phyloP scores from a whole-genome alignment of 2,888 invertebrate genomes.

The Terebella lapidaria region DNA sequence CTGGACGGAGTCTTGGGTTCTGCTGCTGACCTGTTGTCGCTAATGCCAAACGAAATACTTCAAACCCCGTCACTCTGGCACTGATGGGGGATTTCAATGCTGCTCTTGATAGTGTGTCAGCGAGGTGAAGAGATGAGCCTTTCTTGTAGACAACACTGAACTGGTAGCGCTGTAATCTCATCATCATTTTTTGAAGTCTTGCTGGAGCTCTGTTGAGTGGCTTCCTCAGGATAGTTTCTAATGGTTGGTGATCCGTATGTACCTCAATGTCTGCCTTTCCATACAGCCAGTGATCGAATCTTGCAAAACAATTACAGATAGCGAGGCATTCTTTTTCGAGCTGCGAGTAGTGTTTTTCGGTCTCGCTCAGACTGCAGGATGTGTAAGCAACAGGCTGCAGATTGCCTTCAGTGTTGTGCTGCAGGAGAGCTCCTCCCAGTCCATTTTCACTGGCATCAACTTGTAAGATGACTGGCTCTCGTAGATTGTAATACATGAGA shows the following conservation, averaged over 20 bases:
- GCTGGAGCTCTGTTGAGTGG: constrained; percentile 1
- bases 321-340: constrained; percentile 8
- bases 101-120: constrained; percentile 7
- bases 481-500: constrained; percentile 6
- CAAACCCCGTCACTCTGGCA: neutral
- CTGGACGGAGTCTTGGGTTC: neutral
- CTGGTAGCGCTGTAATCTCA: constrained; percentile 7
- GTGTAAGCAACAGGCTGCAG: neutral
- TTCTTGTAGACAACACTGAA: constrained; percentile 7
- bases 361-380: neutral
- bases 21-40: neutral
- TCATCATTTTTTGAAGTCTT: constrained; percentile 9
- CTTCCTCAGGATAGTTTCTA: constrained; percentile 5
- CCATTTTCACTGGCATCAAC: constrained; percentile 8
- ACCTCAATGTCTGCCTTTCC: constrained; percentile 2
- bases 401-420: neutral
- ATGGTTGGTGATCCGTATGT: constrained; percentile 10
- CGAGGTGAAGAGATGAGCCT: constrained; percentile 1
- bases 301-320: neutral
- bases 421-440: constrained; percentile 3
- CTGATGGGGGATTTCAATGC: neutral
- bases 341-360: constrained; percentile 1
- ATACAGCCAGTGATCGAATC: constrained; percentile 8
- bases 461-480: neutral
- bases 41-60: neutral